Evolutionary conservation across 2,113 vertebrate genomes (phyloP).

Genomic region (Vulpes vulpes): DNA sequence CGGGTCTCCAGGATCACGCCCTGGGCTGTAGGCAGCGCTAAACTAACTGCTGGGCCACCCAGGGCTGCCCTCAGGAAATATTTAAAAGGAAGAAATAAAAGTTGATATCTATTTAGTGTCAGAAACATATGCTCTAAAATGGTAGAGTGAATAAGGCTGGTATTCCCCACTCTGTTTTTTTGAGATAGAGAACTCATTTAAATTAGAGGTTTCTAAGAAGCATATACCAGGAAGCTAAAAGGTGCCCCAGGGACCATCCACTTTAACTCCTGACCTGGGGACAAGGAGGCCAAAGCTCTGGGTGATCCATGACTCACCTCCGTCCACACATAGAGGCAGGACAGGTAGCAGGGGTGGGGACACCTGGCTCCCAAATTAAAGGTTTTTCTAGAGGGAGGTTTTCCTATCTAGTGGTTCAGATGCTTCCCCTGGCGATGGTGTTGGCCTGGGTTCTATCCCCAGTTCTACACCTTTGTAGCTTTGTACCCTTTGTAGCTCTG

Average conservation of each 20-base stretch:
- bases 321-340: background rate
- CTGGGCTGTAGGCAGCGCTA: no score
- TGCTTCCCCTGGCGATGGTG: background rate
- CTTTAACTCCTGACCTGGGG: background rate
- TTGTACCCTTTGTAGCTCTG: background rate
- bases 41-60: no score
- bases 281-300: background rate
- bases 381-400: background rate
- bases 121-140: background rate
- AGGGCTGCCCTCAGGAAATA: background rate
- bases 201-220: constrained; percentile 11
- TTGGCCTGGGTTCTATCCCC: background rate
- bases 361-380: background rate
- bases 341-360: background rate
- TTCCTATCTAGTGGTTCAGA: background rate
- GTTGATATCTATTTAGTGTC: background rate
- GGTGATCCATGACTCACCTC: background rate
- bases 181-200: background rate
- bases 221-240: background rate
- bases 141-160: background rate
- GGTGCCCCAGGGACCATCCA: background rate
- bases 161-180: background rate
- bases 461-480: background rate
- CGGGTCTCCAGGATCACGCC: no score
- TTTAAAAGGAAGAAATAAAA: background rate